Conservation (phyloP, 2,888 invertebrate species). For the Lasioglossum calceatum region DNA sequence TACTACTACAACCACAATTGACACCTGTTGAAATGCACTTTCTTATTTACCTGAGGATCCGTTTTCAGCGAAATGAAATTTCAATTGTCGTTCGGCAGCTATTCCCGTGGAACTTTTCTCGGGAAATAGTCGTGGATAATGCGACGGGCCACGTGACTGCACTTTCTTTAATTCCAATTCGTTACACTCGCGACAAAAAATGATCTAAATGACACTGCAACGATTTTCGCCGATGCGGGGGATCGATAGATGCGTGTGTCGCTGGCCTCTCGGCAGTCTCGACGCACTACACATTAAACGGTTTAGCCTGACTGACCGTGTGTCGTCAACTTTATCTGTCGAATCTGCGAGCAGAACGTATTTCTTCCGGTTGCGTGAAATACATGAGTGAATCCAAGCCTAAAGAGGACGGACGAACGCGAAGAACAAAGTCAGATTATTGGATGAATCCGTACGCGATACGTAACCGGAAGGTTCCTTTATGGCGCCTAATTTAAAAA, state of each 20-base stretch:
- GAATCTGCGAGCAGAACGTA: constrained; percentile 22
- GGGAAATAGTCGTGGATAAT: not conserved
- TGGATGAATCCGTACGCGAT: constrained; percentile 2
- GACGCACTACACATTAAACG: constrained; percentile 12
- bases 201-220: constrained; percentile 6
- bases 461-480: constrained; percentile 34
- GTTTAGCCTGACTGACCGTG: constrained; percentile 1
- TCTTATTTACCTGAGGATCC: constrained; percentile 58
- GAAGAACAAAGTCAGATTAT: constrained; percentile 19
- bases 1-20: not conserved
- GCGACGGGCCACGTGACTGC: constrained; percentile 36
- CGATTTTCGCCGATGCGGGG: not conserved
- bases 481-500: constrained; percentile 40
- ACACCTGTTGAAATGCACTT: constrained; percentile 58
- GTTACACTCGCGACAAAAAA: constrained; percentile 33
- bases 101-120: not conserved
- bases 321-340: constrained; percentile 11
- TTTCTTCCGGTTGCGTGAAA: constrained; percentile 26
- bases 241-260: constrained; percentile 1
- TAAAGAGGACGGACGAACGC: constrained; percentile 8
- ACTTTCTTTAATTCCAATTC: constrained; percentile 21
- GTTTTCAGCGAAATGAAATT: constrained; percentile 1
- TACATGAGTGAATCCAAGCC: constrained; percentile 21
- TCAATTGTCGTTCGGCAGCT: not conserved
- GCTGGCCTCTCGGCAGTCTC: not conserved